Percentiles rank a stretch among this genome's conserved stretches.
phyloP scores from a whole-genome alignment of 2,797 vertebrate species.

The Anisognathus igniventris region DNA sequence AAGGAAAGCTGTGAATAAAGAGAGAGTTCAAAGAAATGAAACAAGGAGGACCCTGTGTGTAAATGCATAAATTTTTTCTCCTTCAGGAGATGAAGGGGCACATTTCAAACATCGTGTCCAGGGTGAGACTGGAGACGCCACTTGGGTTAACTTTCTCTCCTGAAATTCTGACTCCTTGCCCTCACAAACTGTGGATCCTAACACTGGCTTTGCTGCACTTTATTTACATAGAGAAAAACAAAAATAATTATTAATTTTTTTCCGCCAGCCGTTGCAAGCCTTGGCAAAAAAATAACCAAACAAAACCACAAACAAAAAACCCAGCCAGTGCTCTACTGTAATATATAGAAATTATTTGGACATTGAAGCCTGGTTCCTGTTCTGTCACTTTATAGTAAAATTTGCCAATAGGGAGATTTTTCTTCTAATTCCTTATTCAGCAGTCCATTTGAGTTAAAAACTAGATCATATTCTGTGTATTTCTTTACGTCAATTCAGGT shows the following conservation, averaged over 20 bases:
- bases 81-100: not conserved
- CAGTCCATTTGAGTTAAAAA: not conserved
- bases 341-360: not conserved
- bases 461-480: not conserved
- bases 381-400: not conserved
- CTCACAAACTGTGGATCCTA: not conserved
- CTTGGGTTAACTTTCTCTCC: not conserved
- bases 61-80: not conserved
- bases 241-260: not conserved
- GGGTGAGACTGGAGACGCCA: rapidly evolving
- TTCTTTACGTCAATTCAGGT: not conserved
- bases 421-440: not conserved
- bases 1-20: not conserved
- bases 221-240: not conserved
- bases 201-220: rapidly evolving
- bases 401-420: not conserved
- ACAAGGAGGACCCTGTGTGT: not conserved
- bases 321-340: rapidly evolving
- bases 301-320: not conserved
- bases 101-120: not conserved
- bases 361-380: not conserved
- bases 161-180: not conserved
- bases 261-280: not conserved
- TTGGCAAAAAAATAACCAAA: not conserved
- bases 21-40: not conserved